Base-by-base conservation (phyloP, 2,888 invertebrate species). In the Hermodice carunculata region DNA sequence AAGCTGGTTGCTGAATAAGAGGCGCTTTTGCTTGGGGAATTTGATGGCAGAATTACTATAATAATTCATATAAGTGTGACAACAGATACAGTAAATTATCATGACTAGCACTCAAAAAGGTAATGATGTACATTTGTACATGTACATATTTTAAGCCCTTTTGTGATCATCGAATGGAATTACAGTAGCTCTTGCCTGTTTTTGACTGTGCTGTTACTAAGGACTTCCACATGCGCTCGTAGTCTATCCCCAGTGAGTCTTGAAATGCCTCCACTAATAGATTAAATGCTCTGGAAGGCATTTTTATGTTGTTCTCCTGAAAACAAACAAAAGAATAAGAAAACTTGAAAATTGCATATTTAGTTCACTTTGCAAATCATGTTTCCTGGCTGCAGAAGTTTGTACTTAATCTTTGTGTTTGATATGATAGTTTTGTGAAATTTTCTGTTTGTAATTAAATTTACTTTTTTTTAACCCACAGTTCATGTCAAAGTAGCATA, bases 291-390 rank as follows among this genome's bases (percentile, higher is more conserved):
- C 81, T 49, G 11, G 66, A 65, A 1, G 78, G 74, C 24, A 83
- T 52, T 22, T 76, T 75, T 4, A 84, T 66, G 29, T 77, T 71
- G 64, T 79, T 81, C 42, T 83, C 83, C 83, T 82, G 69, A 2
- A 37, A 44, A 3, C 26, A n/a, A n/a, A n/a, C n/a, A n/a, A 17
- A 42, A 42, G 24, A 42, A 8, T 40, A 54, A 37, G 19, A 34
- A 22, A 11, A 14, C 11, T 37, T 14, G 40, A 14, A 37, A 17
- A 37, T 14, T 11, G 40, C 11, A 37, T 11, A 17, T 11, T 17
- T 37, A n/a, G n/a, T n/a, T n/a, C n/a, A n/a, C n/a, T n/a, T n/a
- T n/a, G n/a, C n/a, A n/a, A n/a, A n/a, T n/a, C n/a, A n/a, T n/a
- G n/a, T n/a, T n/a, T n/a, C n/a, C n/a, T n/a, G n/a, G n/a, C n/a